phyloP scores from a whole-genome alignment of 2,888 invertebrate genomes.

The Aquatica leii region DNA sequence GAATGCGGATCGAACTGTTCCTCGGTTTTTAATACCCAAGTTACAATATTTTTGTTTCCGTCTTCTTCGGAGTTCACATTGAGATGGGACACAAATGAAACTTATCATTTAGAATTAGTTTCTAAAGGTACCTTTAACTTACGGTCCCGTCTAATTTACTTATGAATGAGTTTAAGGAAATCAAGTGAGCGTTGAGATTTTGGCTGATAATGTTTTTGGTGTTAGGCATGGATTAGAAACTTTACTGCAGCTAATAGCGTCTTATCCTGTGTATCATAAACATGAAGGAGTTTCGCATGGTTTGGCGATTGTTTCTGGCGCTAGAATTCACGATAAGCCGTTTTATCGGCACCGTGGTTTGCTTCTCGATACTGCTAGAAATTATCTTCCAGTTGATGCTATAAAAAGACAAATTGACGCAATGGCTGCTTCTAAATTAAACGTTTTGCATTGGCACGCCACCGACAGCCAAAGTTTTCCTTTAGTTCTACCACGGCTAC shows the following conservation, averaged over 20 bases:
- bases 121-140: slow-evolving; percentile 25
- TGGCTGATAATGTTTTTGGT: slow-evolving; percentile 73
- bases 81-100: slow-evolving; percentile 75
- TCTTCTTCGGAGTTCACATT: slow-evolving; percentile 63
- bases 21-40: slow-evolving; percentile 61
- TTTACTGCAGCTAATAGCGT: slow-evolving; percentile 72
- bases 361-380: slow-evolving; percentile 87
- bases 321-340: slow-evolving; percentile 79
- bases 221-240: slow-evolving; percentile 81
- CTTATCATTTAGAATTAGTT: slow-evolving; percentile 64
- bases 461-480: slow-evolving; percentile 95
- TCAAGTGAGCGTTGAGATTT: slow-evolving; percentile 65
- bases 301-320: slow-evolving; percentile 69
- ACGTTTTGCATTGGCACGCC: slow-evolving; percentile 92
- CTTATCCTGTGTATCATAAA: slow-evolving; percentile 43
- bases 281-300: slow-evolving; percentile 57
- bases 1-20: slow-evolving; percentile 66
- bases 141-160: not conserved
- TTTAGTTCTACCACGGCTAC: slow-evolving; percentile 76
- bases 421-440: slow-evolving; percentile 89
- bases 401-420: slow-evolving; percentile 80
- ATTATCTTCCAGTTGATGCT: slow-evolving; percentile 78
- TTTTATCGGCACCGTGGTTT: slow-evolving; percentile 86
- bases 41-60: slow-evolving; percentile 67
- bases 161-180: slow-evolving; percentile 55